Conservation (phyloP, 2,888 invertebrate species). For the Ferdinandea cuprea region DNA sequence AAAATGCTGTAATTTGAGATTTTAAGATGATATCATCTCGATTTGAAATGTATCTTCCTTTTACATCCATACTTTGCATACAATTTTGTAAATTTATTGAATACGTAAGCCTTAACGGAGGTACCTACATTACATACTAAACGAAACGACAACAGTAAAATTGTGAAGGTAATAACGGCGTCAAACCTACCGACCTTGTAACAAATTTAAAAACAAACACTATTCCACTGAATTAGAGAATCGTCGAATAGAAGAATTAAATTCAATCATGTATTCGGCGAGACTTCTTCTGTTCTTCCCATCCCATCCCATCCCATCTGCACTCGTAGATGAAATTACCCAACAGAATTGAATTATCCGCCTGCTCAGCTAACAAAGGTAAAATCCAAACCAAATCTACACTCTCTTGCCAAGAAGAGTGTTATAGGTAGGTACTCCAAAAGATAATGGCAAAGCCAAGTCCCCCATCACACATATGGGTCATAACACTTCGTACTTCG, state of each 20-base stretch:
- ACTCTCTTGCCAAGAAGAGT: constrained; percentile 37
- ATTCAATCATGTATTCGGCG: constrained; percentile 52
- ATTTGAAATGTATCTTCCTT: too few species aligned
- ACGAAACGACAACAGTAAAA: too few species aligned
- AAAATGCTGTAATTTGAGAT: too few species aligned
- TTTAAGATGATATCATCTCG: too few species aligned
- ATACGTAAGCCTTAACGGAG: too few species aligned
- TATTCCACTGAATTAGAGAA: constrained; percentile 34
- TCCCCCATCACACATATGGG: constrained; percentile 49
- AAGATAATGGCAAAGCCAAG: constrained; percentile 49
- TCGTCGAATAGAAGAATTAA: constrained; percentile 48
- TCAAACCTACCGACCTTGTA: not conserved
- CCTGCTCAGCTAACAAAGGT: constrained; percentile 58
- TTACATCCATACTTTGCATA: too few species aligned
- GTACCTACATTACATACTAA: too few species aligned
- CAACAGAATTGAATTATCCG: constrained; percentile 67
- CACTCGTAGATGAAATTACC: constrained; percentile 67
- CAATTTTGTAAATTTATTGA: too few species aligned
- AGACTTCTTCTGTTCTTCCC: constrained; percentile 23
- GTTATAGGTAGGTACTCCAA: constrained; percentile 38
- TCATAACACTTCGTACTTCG: constrained; percentile 33
- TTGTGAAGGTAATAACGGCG: too few species aligned
- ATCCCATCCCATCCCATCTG: too few species aligned
- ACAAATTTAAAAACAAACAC: not conserved
- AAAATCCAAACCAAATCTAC: constrained; percentile 48